Evolutionary conservation across 1,140 invertebrate genomes (phyloP).

Genomic region (Trichonephila inaurata): DNA sequence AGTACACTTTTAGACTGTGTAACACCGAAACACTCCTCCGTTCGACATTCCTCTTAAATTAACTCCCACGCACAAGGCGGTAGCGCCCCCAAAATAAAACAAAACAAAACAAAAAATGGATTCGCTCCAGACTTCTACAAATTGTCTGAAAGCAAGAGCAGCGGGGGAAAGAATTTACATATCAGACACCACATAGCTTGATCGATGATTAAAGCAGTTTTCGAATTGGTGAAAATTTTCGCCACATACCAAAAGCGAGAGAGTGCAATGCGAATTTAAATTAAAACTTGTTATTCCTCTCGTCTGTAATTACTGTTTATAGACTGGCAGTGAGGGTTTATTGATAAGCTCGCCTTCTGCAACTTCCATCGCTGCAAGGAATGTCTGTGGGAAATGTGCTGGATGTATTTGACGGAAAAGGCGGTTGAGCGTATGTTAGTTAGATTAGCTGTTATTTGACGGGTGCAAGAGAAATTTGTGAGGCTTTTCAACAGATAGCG

Average conservation of each 20-base stretch:
- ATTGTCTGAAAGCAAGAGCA: not conserved
- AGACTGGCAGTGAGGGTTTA: constrained; percentile 29
- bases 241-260: constrained; percentile 30
- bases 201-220: constrained; percentile 67
- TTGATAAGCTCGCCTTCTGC: constrained; percentile 36
- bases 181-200: not conserved
- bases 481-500: constrained; percentile 12
- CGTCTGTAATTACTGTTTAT: constrained; percentile 67
- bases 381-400: constrained; percentile 18
- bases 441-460: constrained; percentile 36
- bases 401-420: constrained; percentile 56
- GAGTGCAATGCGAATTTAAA: constrained; percentile 44
- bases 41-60: constrained; percentile 32
- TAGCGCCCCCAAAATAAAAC: not conserved
- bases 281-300: constrained; percentile 68
- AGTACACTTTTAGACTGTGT: not conserved
- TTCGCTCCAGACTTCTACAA: not conserved
- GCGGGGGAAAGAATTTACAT: constrained; percentile 17
- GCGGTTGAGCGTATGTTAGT: not conserved
- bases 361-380: not conserved
- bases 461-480: not conserved
- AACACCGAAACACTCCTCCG: not conserved
- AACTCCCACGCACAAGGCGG: not conserved
- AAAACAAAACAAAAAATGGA: not conserved
- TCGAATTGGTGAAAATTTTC: constrained; percentile 53